Base-by-base conservation (phyloP, 2,113 vertebrate genomes). In the Heteronetta atricapilla region DNA sequence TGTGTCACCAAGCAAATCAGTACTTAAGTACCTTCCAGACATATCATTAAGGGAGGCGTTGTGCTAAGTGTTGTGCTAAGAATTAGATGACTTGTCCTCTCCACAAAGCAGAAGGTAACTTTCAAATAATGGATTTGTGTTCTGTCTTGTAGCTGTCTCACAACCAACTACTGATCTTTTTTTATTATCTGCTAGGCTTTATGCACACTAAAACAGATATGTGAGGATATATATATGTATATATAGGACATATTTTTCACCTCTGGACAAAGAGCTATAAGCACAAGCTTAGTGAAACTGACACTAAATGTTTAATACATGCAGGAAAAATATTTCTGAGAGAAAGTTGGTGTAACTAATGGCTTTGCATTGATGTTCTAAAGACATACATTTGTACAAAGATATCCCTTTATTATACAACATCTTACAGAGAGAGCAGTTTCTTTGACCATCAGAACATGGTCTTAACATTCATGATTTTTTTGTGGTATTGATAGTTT, bases 1-100 rank as follows among this genome's bases (percentile, higher is more conserved):
- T 0, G 0, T 14, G 17, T 28, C 21, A 13, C 0, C 1, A 26
- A 23, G 10, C 10, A 85, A 67, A 62, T 77, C 10, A 26, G 10
- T 34, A 7, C 7, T 48, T 89, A 29, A 77, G 13, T 4, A 66
- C 3, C 8, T 58, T 78, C n/a, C 67, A 48, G 38, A 55, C 4
- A 38, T 3, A 80, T 6, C 33, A 69, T 6, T 16, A 52, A 31
- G 9, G 22, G 48, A 78, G 48, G 4, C 7, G n/a, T 11, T 11
- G 28, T 6, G 7, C 13, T 31, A 60, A 64, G 33, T n/a, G n/a
- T n/a, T n/a, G n/a, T n/a, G n/a, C n/a, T n/a, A 76, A 68, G 42
- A 1, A 12, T 52, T 34, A 64, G 3, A 4, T 42, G 20, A 36
- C 50, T 38, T 70, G 6, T 26, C 31, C 3, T 59, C 15, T 76